Base-by-base conservation (phyloP, 2,797 vertebrate genomes). In the Gastrophryne carolinensis region DNA sequence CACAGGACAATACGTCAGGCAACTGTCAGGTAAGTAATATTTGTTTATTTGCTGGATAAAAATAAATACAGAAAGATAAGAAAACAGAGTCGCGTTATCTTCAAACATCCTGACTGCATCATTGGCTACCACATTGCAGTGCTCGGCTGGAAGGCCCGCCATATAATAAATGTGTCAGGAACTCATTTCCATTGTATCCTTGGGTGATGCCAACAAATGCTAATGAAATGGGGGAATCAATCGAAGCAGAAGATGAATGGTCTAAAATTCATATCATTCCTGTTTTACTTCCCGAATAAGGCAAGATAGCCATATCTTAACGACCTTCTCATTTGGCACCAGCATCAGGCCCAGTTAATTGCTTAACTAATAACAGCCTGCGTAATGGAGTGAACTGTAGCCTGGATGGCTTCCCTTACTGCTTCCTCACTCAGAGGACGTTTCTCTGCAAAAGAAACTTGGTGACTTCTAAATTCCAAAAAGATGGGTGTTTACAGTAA, bases 361-460 rank as follows among this genome's bases (percentile, higher is more conserved):
- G 73, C 47, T 52, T 37, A 53, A 37, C 56, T 76, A 76, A 62
- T 62, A 62, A 32, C 57, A 35, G 24, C 69, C 56, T 76, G 73
- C 32, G 67, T 69, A 76, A 76, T 76, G 73, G 68, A 76, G 65
- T 76, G 57, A 69, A 44, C 65, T 60, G 8, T 13, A 26, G 32
- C 2, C 50, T 76, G 73, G 73, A 76, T 62, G 65, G 52, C 56
- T 69, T 76, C 65, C 73, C 67, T 67, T 53, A 35, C 30, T 53
- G 53, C 41, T 47, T 24, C 37, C n/a, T 85, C 81, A 85, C 9
- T 23, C 44, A 23, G 65, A 76, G 65, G 73, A 60, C 65, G 41
- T 19, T 29, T 23, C 52, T 24, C 21, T 50, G n/a, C 15, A 49
- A 65, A 15, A 47, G 3, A 47, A 47, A 9, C 17, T 8, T 47